Evolutionary conservation across 2,797 vertebrate genomes (phyloP), one percentile per base, ranked within the genome.

Genomic region (Pipistrellus pipistrellus): DNA sequence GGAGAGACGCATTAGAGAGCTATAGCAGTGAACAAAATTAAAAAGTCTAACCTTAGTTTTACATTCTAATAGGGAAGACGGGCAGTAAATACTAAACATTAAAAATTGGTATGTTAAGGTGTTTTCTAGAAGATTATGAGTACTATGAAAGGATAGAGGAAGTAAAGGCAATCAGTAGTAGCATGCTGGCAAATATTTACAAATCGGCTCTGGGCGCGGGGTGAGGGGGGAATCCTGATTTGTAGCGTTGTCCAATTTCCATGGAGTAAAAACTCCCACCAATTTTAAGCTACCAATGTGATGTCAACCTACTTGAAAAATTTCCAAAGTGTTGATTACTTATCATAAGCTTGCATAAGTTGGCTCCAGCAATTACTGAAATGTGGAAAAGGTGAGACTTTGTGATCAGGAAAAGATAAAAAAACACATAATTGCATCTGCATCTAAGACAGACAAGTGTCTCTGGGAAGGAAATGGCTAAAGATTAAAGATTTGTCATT

Each of bases 271-370:
- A 44, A 48, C 55, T 93, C 0, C 55, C 38, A 83, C 5, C 18
- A 68, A 41, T 51, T 80, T 71, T 51, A 94, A 96, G 38, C 6
- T 71, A 72, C 4, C 3, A 41, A 66, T 91, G 21, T 64, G 13
- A 41, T 68, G 69, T 30, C 55, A 55, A 82, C 7, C 3, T 77
- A 72, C 41, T 15, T 41, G 4, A 0, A 86, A 89, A 73, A 6
- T 77, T 88, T 82, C 46, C 35, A 76, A 83, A 85, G 57, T 84
- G 78, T 86, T 75, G n/a, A 44, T 66, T 23, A 86, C n/a, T 59
- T 66, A 38, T 53, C 20, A 73, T 25, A 8, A 46, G 1, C 13
- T 18, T 71, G 1, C 71, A 20, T 5, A 66, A 27, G 12, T 48
- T 88, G 46, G 1, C 8, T 84, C 11, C 27, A 51, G 6, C 8